These are phyloP conservation scores for Astyanax mexicanus DNA, from an alignment of 2,797 vertebrate genomes.

Conservation along the genomic window DNA sequence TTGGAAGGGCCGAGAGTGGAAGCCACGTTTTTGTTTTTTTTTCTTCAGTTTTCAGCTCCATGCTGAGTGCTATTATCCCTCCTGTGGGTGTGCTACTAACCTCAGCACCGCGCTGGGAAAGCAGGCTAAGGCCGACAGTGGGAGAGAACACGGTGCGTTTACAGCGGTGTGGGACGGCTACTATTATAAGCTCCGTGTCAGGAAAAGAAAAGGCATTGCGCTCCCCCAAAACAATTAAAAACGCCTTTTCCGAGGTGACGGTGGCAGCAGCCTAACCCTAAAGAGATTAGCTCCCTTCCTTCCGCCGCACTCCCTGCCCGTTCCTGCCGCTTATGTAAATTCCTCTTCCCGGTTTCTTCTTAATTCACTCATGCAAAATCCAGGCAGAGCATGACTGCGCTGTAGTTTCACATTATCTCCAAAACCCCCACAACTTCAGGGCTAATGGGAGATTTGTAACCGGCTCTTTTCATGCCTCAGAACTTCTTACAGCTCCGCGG, in stretches of 20 bases:
- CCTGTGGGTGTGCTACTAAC: conserved; percentile 41
- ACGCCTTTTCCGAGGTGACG: conserved; percentile 17
- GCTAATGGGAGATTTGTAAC: conserved; percentile 19
- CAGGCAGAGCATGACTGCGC: background rate
- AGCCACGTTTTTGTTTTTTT: background rate
- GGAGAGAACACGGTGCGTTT: conserved; percentile 15
- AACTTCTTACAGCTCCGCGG: conserved; percentile 13
- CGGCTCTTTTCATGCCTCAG: conserved; percentile 21
- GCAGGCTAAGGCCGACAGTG: conserved; percentile 11
- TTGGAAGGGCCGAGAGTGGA: background rate
- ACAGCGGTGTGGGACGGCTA: conserved; percentile 3
- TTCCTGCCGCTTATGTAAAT: conserved; percentile 30
- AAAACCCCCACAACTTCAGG: conserved; percentile 8
- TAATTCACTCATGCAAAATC: conserved; percentile 31
- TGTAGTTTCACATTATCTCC: conserved; percentile 26
- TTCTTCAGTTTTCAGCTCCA: conserved; percentile 22
- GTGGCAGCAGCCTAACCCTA: background rate
- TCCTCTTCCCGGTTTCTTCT: background rate
- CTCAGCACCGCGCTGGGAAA: conserved; percentile 5
- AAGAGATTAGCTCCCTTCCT: conserved; percentile 21
- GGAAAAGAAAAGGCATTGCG: conserved; percentile 9
- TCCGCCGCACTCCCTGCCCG: conserved; percentile 9
- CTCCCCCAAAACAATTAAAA: conserved; percentile 35
- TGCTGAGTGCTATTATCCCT: conserved; percentile 47
- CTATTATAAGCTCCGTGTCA: conserved; percentile 27